Percentiles rank a stretch among this genome's conserved stretches.
Conservation (phyloP, 2,797 vertebrate genomes). For the Bovichtus diacanthus region DNA sequence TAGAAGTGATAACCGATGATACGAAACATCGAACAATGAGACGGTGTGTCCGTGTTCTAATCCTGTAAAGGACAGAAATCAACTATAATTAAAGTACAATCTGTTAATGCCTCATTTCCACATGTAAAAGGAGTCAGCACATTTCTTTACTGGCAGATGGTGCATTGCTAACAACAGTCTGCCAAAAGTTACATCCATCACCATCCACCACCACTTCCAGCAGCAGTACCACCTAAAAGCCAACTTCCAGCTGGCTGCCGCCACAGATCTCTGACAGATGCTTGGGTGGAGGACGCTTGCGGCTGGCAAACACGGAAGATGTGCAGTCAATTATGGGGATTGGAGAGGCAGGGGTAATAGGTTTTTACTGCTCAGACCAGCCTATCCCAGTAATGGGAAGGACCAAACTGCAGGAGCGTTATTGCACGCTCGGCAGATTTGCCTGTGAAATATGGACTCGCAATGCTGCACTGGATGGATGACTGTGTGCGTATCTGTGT, state of each 20-base stretch:
- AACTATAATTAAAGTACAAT: slow-evolving; percentile 21
- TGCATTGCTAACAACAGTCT: slow-evolving; percentile 21
- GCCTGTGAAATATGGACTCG: slow-evolving; percentile 79
- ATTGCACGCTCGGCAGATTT: slow-evolving; percentile 81
- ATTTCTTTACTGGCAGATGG: slow-evolving; percentile 28
- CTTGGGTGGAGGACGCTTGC: slow-evolving; percentile 55
- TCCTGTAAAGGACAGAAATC: background rate
- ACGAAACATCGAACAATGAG: background rate
- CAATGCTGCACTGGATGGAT: slow-evolving; percentile 51
- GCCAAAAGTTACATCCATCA: slow-evolving; percentile 54
- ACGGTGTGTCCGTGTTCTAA: background rate
- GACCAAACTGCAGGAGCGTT: slow-evolving; percentile 70
- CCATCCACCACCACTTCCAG: slow-evolving; percentile 46
- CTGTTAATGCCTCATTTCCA: slow-evolving; percentile 12
- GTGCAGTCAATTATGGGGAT: slow-evolving; percentile 79
- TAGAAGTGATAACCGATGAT: background rate
- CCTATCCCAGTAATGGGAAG: slow-evolving; percentile 76
- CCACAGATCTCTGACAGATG: slow-evolving; percentile 64
- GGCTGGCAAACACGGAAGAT: slow-evolving; percentile 63
- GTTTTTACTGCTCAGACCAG: slow-evolving; percentile 76
- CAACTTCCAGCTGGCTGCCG: slow-evolving; percentile 51
- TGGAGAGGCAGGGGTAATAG: slow-evolving; percentile 74
- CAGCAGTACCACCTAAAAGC: slow-evolving; percentile 53
- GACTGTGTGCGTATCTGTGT: slow-evolving; percentile 32
- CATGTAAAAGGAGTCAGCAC: slow-evolving; percentile 35